phyloP scores from a whole-genome alignment of 2,888 invertebrate genomes.

The Agrochola macilenta region DNA sequence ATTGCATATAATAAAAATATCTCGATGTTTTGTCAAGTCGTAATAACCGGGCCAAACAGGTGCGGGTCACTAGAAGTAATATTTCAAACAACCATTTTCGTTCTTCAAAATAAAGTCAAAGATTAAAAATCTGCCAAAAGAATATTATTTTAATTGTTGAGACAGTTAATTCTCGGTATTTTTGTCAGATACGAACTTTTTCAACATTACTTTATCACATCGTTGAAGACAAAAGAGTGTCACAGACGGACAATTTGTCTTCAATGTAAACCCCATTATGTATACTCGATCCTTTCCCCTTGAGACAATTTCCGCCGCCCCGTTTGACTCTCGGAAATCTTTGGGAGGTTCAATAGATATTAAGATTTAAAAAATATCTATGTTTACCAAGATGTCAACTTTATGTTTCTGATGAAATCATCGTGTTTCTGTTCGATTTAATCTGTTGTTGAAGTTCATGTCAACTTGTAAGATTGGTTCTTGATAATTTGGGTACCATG shows the following conservation, averaged over 20 bases:
- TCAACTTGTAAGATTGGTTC: neutral
- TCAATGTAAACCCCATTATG: conserved; percentile 63
- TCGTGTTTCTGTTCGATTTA: conserved; percentile 10
- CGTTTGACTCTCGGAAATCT: conserved; percentile 35
- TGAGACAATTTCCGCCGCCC: conserved; percentile 47
- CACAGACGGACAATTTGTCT: conserved; percentile 61
- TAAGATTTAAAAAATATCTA: conserved; percentile 27
- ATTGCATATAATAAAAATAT: no score
- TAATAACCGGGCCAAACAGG: no score
- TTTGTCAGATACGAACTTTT: conserved; percentile 28
- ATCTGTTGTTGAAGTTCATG: conserved; percentile 9
- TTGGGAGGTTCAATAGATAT: conserved; percentile 36
- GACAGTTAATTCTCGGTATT: conserved; percentile 19
- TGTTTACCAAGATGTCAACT: conserved; percentile 6
- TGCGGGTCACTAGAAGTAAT: neutral
- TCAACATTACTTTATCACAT: conserved; percentile 51
- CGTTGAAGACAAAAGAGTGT: conserved; percentile 52
- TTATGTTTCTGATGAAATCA: neutral
- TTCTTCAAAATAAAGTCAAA: neutral
- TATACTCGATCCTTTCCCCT: conserved; percentile 54
- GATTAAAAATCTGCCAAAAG: neutral
- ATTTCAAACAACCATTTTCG: neutral
- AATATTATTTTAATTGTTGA: conserved; percentile 15
- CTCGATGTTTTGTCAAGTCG: no score
- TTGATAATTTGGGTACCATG: neutral